Conservation (phyloP, 2,888 invertebrate species). For the Trisateles emortualis region DNA sequence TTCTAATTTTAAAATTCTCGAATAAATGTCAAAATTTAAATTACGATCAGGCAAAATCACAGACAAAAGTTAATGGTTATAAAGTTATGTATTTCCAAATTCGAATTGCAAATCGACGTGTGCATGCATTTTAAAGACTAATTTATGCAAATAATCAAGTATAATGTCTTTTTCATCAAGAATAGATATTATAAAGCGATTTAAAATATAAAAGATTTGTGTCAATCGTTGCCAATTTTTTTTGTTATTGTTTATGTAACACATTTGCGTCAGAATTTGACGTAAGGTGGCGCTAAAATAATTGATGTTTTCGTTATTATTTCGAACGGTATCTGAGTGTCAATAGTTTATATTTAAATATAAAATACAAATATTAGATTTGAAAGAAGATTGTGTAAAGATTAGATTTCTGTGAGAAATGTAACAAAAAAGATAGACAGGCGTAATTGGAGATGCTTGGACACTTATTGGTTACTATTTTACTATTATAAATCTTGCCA, state of each 20-base stretch:
- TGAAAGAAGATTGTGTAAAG: neutral
- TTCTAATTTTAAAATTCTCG: neutral
- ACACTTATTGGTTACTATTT: too few species aligned
- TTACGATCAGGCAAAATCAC: conserved; percentile 10
- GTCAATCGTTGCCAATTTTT: conserved; percentile 16
- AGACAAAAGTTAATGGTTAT: conserved; percentile 24
- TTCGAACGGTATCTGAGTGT: conserved; percentile 4
- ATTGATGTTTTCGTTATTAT: conserved; percentile 17
- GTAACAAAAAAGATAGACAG: neutral
- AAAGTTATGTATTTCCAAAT: conserved; percentile 12
- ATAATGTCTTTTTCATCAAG: conserved; percentile 7
- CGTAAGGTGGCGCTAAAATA: conserved; percentile 36
- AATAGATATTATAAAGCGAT: conserved; percentile 17
- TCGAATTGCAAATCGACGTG: conserved; percentile 30
- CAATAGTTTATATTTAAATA: neutral
- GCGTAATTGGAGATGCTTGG: neutral
- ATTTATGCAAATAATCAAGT: conserved; percentile 30
- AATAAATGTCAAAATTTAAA: conserved; percentile 6
- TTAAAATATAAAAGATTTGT: conserved; percentile 16
- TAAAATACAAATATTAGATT: too few species aligned
- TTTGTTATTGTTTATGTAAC: conserved; percentile 23
- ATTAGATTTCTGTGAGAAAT: neutral
- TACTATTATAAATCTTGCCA: too few species aligned
- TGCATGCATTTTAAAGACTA: conserved; percentile 28
- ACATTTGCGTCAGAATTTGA: conserved; percentile 13